Percentiles rank a stretch among this genome's conserved stretches.
These are phyloP conservation scores for Odontomyia ornata DNA, from an alignment of 2,888 invertebrate species.

Conservation along the genomic window DNA sequence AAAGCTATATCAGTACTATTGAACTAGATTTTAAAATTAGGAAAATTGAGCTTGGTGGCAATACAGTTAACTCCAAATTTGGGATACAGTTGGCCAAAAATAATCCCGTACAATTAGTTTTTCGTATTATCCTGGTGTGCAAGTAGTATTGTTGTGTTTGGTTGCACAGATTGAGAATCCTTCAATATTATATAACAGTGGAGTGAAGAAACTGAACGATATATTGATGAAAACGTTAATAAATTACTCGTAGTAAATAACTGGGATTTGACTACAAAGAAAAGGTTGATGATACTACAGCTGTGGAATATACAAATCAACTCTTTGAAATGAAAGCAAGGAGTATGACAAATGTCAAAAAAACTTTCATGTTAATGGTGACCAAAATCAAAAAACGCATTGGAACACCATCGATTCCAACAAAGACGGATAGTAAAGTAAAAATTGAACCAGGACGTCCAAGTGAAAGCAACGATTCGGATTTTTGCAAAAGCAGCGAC, in stretches of 20 bases:
- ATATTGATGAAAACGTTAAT: conserved; percentile 99
- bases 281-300: conserved; percentile 96
- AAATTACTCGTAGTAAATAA: conserved; percentile 99
- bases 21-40: conserved; percentile 99
- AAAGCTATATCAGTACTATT: conserved; percentile 99
- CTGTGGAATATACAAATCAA: conserved; percentile 99
- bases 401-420: conserved; percentile 91
- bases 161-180: conserved; percentile 99
- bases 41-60: conserved; percentile 98
- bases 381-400: conserved; percentile 99
- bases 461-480: conserved; percentile 90
- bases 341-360: conserved; percentile 99
- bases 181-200: conserved; percentile 99
- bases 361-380: conserved; percentile 96
- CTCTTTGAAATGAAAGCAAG: conserved; percentile 99
- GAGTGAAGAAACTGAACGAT: conserved; percentile 99
- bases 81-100: conserved; percentile 94
- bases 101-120: conserved; percentile 99
- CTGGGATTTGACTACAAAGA: conserved; percentile 97
- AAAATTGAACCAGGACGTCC: conserved; percentile 95
- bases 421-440: conserved; percentile 75
- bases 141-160: conserved; percentile 99
- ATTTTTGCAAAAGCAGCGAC: conserved; percentile 87
- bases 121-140: conserved; percentile 99
- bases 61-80: conserved; percentile 99